Evolutionary conservation across 2,113 vertebrate species (phyloP).

Genomic region (Notothenia rossii): DNA sequence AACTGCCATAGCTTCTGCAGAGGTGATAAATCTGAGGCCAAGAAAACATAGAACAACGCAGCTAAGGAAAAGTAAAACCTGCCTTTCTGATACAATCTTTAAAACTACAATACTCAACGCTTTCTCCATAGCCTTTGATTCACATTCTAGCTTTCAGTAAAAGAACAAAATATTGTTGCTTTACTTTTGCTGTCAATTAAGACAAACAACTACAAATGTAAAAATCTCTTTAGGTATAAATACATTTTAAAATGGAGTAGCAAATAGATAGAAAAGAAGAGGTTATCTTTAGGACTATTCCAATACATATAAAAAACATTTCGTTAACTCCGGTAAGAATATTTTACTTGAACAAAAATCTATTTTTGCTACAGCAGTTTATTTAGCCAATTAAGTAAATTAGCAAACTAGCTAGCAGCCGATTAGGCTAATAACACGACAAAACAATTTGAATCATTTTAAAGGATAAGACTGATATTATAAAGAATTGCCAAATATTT

Average conservation of each 20-base stretch:
- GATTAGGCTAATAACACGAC: background rate
- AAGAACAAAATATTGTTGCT: background rate
- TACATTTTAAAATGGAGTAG: background rate
- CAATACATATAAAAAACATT: no score
- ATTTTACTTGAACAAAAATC: background rate
- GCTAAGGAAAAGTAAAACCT: background rate
- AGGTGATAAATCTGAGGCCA: slow-evolving; percentile 34
- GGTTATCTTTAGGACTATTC: background rate
- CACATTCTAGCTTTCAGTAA: background rate
- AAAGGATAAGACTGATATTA: no score
- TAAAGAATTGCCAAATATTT: background rate
- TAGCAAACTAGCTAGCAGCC: background rate
- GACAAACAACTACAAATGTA: background rate
- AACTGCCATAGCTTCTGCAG: slow-evolving; percentile 2
- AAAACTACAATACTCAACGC: background rate
- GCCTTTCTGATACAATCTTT: background rate
- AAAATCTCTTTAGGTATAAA: no score
- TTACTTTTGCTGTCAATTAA: background rate
- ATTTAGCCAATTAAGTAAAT: background rate
- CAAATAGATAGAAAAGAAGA: background rate
- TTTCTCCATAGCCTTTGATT: background rate
- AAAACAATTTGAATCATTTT: background rate
- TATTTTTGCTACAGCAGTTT: background rate
- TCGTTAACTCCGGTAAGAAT: background rate
- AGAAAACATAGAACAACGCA: background rate